Evolutionary conservation across 1,140 invertebrate species (phyloP).

Genomic region (Andrena cerasifolii): DNA sequence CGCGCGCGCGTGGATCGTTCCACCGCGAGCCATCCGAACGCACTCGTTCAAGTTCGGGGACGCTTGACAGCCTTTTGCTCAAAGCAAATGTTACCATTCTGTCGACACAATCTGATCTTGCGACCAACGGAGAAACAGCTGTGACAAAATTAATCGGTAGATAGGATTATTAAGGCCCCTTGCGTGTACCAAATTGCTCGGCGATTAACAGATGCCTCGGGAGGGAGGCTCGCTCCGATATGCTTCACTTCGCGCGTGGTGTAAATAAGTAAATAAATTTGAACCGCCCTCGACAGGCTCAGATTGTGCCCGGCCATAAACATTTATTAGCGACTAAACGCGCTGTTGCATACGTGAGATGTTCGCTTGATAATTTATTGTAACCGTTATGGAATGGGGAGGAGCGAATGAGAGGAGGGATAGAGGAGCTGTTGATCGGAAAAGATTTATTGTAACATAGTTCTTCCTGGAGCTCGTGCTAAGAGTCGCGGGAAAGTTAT

Average conservation of each 20-base stretch:
- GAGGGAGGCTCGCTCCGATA: too few species aligned
- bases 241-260: too few species aligned
- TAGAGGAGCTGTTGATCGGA: slow-evolving; percentile 48
- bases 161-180: too few species aligned
- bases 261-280: too few species aligned
- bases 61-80: slow-evolving; percentile 52
- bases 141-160: too few species aligned
- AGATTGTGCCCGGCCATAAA: slow-evolving; percentile 46
- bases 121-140: neutral
- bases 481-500: slow-evolving; percentile 28
- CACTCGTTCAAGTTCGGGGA: neutral
- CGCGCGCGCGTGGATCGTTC: too few species aligned
- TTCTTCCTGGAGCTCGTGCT: slow-evolving; percentile 58
- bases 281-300: slow-evolving; percentile 20
- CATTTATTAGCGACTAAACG: slow-evolving; percentile 49
- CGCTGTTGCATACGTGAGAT: slow-evolving; percentile 49
- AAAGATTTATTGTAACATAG: slow-evolving; percentile 57
- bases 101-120: slow-evolving; percentile 58
- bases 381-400: slow-evolving; percentile 33
- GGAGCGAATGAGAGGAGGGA: neutral
- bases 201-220: too few species aligned
- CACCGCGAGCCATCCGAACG: too few species aligned
- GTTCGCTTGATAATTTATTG: slow-evolving; percentile 53
- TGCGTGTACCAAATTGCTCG: too few species aligned
- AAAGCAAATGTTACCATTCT: slow-evolving; percentile 61